Conservation (phyloP, 2,797 vertebrate genomes). For the Numenius phaeopus region DNA sequence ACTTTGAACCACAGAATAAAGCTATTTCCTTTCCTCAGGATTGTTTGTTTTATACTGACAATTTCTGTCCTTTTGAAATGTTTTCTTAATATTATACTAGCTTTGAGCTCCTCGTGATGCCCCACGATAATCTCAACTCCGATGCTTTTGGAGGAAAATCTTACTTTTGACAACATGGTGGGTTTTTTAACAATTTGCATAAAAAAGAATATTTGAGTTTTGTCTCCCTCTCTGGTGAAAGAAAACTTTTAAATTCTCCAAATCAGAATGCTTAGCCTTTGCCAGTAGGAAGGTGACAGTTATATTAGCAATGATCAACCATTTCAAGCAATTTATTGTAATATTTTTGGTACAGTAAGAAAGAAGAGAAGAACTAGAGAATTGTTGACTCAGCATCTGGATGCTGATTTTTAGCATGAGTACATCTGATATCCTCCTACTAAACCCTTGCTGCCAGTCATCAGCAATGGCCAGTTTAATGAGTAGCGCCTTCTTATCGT, state of each 20-base stretch:
- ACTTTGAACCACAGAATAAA: neutral
- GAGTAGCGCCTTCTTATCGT: neutral
- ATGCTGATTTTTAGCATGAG: neutral
- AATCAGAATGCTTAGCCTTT: neutral
- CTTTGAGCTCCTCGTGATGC: neutral
- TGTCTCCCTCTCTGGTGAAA: neutral
- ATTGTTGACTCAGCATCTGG: neutral
- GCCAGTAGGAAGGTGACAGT: neutral
- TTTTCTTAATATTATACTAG: neutral
- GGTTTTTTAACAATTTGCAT: neutral
- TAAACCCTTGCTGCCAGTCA: neutral
- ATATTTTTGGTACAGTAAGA: neutral
- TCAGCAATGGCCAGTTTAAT: neutral
- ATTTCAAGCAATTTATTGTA: neutral
- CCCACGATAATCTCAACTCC: neutral
- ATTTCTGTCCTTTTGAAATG: constrained; percentile 2
- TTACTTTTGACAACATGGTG: neutral
- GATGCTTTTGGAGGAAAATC: constrained; percentile 17
- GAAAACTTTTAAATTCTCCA: neutral
- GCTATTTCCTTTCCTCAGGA: neutral
- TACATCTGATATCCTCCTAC: neutral
- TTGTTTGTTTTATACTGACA: constrained; percentile 1
- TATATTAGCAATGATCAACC: neutral
- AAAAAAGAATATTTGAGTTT: neutral
- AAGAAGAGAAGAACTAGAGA: neutral